These are phyloP conservation scores for Plutella xylostella DNA, from an alignment of 2,888 invertebrate genomes.

Conservation along the genomic window DNA sequence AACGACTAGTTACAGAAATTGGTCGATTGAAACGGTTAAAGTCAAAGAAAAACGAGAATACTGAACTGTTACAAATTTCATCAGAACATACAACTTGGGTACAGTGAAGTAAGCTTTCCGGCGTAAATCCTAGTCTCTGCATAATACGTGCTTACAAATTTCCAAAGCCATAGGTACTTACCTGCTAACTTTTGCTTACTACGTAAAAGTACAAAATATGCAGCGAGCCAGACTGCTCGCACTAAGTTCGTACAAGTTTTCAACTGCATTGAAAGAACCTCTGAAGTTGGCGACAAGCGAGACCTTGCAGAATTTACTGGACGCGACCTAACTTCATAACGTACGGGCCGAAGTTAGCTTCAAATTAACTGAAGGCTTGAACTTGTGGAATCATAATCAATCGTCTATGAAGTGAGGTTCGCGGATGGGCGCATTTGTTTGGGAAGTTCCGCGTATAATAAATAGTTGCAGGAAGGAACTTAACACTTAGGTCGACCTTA, in stretches of 20 bases:
- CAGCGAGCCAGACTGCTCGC: neutral
- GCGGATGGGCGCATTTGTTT: neutral
- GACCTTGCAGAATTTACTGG: neutral
- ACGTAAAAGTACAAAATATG: neutral
- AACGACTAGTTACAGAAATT: too few relatives aligned
- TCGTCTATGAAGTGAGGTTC: neutral
- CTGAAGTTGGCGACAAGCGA: neutral
- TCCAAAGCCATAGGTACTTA: too few relatives aligned
- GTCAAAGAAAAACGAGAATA: too few relatives aligned
- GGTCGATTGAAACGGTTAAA: too few relatives aligned
- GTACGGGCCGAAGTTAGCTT: neutral
- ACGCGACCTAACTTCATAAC: slow-evolving; percentile 5
- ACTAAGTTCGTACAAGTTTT: neutral
- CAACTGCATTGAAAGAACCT: slow-evolving; percentile 2
- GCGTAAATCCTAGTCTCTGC: too few relatives aligned
- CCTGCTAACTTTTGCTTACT: too few relatives aligned
- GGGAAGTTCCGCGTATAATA: neutral
- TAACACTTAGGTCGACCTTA: too few relatives aligned
- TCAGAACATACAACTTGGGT: too few relatives aligned
- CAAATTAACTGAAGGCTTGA: neutral
- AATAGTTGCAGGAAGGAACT: too few relatives aligned
- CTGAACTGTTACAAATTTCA: too few relatives aligned
- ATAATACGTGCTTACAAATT: too few relatives aligned
- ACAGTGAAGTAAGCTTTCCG: too few relatives aligned
- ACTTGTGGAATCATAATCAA: neutral